Conservation (phyloP, 2,797 vertebrate genomes). For the Alectoris magna region DNA sequence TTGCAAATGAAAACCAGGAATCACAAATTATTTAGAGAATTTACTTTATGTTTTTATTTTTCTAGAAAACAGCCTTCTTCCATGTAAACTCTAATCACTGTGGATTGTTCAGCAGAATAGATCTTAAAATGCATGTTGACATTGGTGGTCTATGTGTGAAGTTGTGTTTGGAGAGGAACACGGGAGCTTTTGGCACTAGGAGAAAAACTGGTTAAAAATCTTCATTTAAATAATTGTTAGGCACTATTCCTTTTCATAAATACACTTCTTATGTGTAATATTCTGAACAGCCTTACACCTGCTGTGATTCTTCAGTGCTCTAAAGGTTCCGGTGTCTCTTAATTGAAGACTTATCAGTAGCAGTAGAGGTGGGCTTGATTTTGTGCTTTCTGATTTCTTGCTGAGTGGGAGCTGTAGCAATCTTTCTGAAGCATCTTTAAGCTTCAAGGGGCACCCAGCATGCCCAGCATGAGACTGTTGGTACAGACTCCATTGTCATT, state of each 20-base stretch:
- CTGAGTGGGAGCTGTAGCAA: background rate
- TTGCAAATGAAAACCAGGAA: background rate
- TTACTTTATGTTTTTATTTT: background rate
- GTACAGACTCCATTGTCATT: background rate
- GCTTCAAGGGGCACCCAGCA: rapidly evolving
- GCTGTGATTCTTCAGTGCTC: background rate
- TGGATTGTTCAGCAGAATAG: background rate
- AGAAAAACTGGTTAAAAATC: background rate
- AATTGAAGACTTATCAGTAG: background rate
- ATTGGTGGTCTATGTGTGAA: background rate
- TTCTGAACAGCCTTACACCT: background rate
- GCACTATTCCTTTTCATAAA: background rate
- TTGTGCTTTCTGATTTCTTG: background rate
- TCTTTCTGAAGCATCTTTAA: background rate
- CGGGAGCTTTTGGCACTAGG: background rate
- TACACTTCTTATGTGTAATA: background rate
- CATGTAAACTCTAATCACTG: background rate
- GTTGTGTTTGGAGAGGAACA: background rate
- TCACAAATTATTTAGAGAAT: background rate
- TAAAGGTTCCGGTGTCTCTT: background rate
- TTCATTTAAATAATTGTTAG: background rate
- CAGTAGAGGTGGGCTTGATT: background rate
- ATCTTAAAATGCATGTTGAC: background rate
- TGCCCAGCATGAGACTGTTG: background rate
- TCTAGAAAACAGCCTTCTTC: background rate